These are phyloP conservation scores for Datnioides undecimradiatus DNA, from an alignment of 2,113 vertebrate species.

Conservation along the genomic window DNA sequence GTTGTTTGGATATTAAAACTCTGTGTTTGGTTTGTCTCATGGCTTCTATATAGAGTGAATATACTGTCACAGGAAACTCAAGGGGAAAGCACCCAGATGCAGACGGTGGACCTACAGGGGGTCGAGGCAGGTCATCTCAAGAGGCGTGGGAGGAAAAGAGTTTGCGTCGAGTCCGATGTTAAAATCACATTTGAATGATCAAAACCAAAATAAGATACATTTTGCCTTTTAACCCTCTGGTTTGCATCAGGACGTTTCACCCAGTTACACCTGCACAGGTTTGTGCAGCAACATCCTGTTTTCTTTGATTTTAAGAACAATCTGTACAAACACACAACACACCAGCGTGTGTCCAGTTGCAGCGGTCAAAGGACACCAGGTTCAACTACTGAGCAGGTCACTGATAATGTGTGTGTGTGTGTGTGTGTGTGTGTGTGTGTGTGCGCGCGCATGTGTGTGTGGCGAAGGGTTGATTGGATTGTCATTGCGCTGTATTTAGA, in stretches of 20 bases:
- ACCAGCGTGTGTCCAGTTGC: background rate
- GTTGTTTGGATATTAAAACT: background rate
- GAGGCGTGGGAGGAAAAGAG: too few species aligned
- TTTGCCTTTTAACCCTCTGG: too few species aligned
- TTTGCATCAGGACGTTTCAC: too few species aligned
- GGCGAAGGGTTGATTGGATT: constrained; percentile 61
- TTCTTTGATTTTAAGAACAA: background rate
- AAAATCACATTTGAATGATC: too few species aligned
- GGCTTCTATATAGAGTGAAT: too few species aligned
- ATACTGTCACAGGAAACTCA: too few species aligned
- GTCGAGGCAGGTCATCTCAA: too few species aligned
- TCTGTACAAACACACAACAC: background rate
- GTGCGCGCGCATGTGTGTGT: constrained; percentile 21
- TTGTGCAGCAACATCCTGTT: background rate
- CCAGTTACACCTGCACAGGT: too few species aligned
- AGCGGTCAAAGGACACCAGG: constrained; percentile 26
- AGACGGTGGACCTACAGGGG: too few species aligned
- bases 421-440: constrained; percentile 16
- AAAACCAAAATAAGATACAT: too few species aligned
- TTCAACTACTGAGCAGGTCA: constrained; percentile 24
- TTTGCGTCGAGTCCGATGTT: too few species aligned
- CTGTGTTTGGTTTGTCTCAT: background rate
- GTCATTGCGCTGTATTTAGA: constrained; percentile 66
- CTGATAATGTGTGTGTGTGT: background rate
- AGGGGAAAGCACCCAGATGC: too few species aligned